A percentile compares a stretch with the other conserved stretches of the same genome.
Conservation (phyloP, 2,888 invertebrate species). For the Crocallis elinguaria region DNA sequence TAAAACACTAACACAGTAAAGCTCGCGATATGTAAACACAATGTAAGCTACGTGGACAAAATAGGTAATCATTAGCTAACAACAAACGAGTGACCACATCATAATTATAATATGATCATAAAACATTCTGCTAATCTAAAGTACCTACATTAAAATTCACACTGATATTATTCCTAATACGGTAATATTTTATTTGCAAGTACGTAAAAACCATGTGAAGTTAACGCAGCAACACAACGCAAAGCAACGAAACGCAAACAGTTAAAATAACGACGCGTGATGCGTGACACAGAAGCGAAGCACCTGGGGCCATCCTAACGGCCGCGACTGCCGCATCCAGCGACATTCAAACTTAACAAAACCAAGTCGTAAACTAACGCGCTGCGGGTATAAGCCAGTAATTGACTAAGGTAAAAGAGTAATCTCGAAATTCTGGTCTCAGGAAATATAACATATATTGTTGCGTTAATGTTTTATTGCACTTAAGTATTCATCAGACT, state of each 20-base stretch:
- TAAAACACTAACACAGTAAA: slow-evolving; percentile 15
- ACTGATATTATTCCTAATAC: background rate
- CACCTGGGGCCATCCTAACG: slow-evolving; percentile 10
- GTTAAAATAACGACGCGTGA: slow-evolving; percentile 2
- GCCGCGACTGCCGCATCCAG: background rate
- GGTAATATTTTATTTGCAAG: background rate
- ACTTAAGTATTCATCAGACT: slow-evolving; percentile 33
- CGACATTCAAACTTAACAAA: background rate
- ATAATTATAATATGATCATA: background rate
- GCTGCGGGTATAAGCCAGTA: slow-evolving; percentile 9
- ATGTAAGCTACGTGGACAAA: slow-evolving; percentile 7
- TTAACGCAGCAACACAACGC: background rate
- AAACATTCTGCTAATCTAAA: background rate
- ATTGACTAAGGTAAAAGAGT: slow-evolving; percentile 26
- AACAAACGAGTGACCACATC: slow-evolving; percentile 5
- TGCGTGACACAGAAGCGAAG: slow-evolving; percentile 13
- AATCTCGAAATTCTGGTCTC: slow-evolving; percentile 18
- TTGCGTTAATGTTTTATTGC: slow-evolving; percentile 29
- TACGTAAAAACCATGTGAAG: no score
- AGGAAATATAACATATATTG: slow-evolving; percentile 6
- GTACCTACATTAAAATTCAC: background rate
- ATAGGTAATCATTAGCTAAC: background rate
- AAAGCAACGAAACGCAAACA: background rate
- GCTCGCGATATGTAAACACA: slow-evolving; percentile 25
- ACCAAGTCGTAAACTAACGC: background rate